Evolutionary conservation across 2,888 invertebrate species (phyloP).

Genomic region (Netelia fuscicornis): DNA sequence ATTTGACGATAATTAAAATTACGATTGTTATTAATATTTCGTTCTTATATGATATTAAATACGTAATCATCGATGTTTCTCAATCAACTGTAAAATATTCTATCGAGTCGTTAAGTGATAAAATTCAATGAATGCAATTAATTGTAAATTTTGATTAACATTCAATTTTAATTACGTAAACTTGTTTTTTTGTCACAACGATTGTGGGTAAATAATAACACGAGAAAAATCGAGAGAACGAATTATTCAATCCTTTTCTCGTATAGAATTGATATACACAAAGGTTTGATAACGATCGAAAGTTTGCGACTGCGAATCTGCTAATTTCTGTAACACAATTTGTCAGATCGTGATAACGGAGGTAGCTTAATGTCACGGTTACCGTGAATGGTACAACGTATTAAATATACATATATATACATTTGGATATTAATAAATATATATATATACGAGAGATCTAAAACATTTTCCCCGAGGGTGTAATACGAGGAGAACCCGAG

Average conservation of each 20-base stretch:
- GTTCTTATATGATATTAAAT: too few species aligned
- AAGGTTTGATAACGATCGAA: not conserved
- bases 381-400: not conserved
- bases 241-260: not conserved
- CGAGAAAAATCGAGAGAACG: not conserved
- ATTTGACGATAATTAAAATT: too few species aligned
- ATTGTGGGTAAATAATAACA: not conserved
- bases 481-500: not conserved
- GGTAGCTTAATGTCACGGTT: slow-evolving; percentile 5
- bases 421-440: not conserved
- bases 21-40: too few species aligned
- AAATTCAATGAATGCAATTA: too few species aligned
- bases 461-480: not conserved
- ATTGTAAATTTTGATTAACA: too few species aligned
- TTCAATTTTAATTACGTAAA: too few species aligned
- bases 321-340: slow-evolving; percentile 25
- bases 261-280: not conserved
- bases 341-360: not conserved
- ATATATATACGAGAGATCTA: not conserved
- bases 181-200: too few species aligned
- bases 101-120: too few species aligned
- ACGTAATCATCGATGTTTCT: too few species aligned
- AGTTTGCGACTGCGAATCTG: slow-evolving; percentile 33
- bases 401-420: not conserved
- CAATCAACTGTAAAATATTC: too few species aligned